These are phyloP conservation scores for Rhimphoctona megacephalus DNA, from an alignment of 2,888 invertebrate genomes.

Conservation along the genomic window DNA sequence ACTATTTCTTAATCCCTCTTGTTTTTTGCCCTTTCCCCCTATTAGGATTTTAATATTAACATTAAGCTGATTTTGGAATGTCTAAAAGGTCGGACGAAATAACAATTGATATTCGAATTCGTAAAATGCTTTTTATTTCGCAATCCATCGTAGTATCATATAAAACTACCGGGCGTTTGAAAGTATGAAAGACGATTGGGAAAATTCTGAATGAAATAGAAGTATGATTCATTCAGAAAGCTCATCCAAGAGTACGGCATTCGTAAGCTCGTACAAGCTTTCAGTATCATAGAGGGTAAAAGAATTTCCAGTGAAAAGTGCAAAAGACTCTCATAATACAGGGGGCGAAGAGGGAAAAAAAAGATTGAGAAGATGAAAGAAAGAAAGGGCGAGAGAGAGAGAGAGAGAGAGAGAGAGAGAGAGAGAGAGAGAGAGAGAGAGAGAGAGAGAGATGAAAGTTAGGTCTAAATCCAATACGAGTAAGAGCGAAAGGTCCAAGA, in stretches of 20 bases:
- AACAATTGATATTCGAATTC: background rate
- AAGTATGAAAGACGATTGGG: constrained; percentile 7
- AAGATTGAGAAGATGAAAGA: constrained; percentile 30
- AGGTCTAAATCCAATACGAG: constrained; percentile 59
- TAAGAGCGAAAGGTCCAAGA: constrained; percentile 43
- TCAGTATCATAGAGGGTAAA: constrained; percentile 21
- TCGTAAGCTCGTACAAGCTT: constrained; percentile 38
- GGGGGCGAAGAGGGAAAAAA: constrained; percentile 32
- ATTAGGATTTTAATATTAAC: background rate
- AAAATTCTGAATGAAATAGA: constrained; percentile 46
- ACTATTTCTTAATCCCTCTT: background rate
- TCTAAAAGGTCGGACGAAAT: background rate
- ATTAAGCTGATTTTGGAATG: background rate
- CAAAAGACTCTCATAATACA: constrained; percentile 52
- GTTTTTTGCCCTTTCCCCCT: background rate
- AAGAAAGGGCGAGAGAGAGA: constrained; percentile 11
- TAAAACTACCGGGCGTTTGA: background rate
- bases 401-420: constrained; percentile 15
- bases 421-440: constrained; percentile 22
- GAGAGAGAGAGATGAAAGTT: constrained; percentile 26
- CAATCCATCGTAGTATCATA: background rate
- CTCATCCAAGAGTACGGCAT: constrained; percentile 40
- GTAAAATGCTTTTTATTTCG: background rate
- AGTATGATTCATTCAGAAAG: constrained; percentile 43
- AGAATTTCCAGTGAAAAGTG: constrained; percentile 52